Percentiles rank a stretch among this genome's conserved stretches.
These are phyloP conservation scores for Andrena fulva DNA, from an alignment of 2,888 invertebrate species.

Conservation along the genomic window DNA sequence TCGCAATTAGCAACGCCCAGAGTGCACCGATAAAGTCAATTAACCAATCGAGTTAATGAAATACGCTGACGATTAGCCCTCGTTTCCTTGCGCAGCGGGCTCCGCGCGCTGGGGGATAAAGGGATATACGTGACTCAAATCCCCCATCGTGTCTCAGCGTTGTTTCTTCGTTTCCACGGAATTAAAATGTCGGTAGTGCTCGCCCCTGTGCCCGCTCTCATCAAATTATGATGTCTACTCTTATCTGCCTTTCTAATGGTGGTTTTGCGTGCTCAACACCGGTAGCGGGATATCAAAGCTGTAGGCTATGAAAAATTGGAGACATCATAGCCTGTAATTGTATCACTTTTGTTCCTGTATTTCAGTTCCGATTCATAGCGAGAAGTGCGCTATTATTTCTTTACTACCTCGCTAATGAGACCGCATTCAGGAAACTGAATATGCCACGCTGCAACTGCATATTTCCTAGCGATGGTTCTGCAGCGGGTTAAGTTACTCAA, in stretches of 20 bases:
- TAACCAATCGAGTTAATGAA: conserved; percentile 81
- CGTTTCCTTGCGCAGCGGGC: conserved; percentile 46
- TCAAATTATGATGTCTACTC: conserved; percentile 2
- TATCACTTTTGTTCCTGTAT: too few species aligned
- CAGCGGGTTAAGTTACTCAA: not conserved
- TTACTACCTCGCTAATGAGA: not conserved
- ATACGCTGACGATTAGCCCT: conserved; percentile 66
- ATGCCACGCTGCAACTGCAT: not conserved
- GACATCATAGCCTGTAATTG: too few species aligned
- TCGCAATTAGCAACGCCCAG: conserved; percentile 65
- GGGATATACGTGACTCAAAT: conserved; percentile 55
- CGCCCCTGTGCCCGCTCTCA: conserved; percentile 2
- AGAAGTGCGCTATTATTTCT: not conserved
- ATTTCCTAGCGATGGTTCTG: not conserved
- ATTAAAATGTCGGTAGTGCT: conserved; percentile 37
- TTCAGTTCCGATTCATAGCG: too few species aligned
- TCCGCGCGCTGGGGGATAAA: conserved; percentile 31
- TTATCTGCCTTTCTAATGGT: conserved; percentile 31
- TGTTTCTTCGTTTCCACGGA: conserved; percentile 39
- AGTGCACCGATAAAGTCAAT: conserved; percentile 79
- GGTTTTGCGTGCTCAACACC: not conserved
- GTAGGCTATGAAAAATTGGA: not conserved
- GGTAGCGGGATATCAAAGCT: not conserved
- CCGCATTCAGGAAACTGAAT: not conserved
- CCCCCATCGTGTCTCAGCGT: conserved; percentile 14